These are phyloP conservation scores for Nixonia krombeini DNA, from an alignment of 1,140 invertebrate species.

Conservation along the genomic window DNA sequence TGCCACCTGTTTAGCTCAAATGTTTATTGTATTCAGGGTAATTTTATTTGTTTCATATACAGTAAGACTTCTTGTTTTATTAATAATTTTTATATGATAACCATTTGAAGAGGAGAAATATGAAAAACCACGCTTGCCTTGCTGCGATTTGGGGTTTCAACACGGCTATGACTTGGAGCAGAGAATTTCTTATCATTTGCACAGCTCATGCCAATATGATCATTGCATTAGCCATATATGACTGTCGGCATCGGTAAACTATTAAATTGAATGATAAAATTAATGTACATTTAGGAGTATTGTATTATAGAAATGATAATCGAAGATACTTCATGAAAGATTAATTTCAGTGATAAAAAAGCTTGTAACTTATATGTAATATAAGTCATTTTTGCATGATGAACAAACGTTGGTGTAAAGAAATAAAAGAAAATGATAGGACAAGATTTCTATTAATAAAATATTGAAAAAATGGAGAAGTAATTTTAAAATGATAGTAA, in stretches of 20 bases:
- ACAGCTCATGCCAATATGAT: constrained; percentile 72
- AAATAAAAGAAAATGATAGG: too few species aligned
- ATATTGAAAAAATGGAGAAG: too few species aligned
- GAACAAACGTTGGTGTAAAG: too few species aligned
- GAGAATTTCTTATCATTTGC: constrained; percentile 71
- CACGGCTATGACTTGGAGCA: constrained; percentile 66
- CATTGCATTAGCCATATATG: constrained; percentile 38
- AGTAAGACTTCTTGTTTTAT: not conserved
- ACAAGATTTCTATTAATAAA: too few species aligned
- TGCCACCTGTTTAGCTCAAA: constrained; percentile 65
- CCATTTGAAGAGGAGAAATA: constrained; percentile 51
- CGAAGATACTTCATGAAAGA: too few species aligned
- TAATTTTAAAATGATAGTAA: too few species aligned
- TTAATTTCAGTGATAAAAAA: too few species aligned
- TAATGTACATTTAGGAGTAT: too few species aligned
- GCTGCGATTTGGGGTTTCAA: constrained; percentile 74
- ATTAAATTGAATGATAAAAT: constrained; percentile 20
- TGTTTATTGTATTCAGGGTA: constrained; percentile 69
- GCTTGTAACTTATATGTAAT: too few species aligned
- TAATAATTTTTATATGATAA: not conserved
- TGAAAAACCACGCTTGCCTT: constrained; percentile 68
- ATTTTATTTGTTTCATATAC: not conserved
- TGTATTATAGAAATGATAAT: too few species aligned
- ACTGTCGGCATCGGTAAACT: constrained; percentile 30
- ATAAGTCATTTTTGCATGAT: too few species aligned